Conservation (phyloP, 2,797 vertebrate genomes). For the Poecilia wingei region DNA sequence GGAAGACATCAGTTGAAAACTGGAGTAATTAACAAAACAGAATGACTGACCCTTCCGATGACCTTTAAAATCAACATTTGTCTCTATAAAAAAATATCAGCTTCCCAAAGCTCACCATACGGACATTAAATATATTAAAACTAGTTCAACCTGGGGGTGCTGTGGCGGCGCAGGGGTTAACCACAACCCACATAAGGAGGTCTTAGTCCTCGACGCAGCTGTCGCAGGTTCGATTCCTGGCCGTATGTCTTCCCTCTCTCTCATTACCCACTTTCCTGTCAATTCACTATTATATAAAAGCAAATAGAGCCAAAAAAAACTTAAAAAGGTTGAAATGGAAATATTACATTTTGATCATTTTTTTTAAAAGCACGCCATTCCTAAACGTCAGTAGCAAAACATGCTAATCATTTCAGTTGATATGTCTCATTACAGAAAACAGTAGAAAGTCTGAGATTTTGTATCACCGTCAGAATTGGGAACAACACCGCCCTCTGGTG, state of each 20-base stretch:
- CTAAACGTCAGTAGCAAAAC: background rate
- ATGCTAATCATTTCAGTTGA: background rate
- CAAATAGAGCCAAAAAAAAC: no score
- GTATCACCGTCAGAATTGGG: background rate
- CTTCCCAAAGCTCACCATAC: background rate
- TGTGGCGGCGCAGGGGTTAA: no score
- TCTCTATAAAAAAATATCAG: background rate
- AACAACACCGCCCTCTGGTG: background rate
- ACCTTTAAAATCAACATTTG: background rate
- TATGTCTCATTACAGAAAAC: background rate
- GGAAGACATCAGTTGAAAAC: no score
- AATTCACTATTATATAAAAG: no score
- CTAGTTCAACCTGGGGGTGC: background rate
- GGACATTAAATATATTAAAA: background rate
- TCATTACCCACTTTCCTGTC: no score
- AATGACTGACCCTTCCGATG: background rate
- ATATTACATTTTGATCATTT: background rate
- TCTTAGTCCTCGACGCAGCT: accelerated
- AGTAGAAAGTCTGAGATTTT: background rate
- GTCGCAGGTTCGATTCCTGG: no score
- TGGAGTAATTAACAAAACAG: no score
- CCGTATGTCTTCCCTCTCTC: no score
- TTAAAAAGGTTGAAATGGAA: background rate
- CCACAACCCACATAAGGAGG: no score
- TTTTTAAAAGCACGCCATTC: background rate